A percentile compares a stretch with the other conserved stretches of the same genome.
Conservation (phyloP, 1,140 invertebrate genomes). For the Musca domestica region DNA sequence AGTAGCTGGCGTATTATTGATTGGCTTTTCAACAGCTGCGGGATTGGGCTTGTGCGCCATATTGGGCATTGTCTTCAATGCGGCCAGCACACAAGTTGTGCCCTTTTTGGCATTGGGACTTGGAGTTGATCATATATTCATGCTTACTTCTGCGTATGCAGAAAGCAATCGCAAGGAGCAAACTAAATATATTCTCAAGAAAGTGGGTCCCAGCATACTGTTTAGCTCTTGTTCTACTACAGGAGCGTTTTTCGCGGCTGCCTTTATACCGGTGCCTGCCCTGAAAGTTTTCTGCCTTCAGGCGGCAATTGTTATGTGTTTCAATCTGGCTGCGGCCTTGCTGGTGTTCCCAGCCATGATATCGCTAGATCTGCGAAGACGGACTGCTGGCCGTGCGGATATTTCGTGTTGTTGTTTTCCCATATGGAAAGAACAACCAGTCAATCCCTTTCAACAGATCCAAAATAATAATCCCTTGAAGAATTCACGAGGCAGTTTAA, state of each 20-base stretch:
- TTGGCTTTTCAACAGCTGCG: slow-evolving; percentile 81
- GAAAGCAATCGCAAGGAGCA: slow-evolving; percentile 61
- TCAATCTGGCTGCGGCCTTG: slow-evolving; percentile 83
- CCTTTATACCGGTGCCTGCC: slow-evolving; percentile 92
- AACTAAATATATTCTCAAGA: slow-evolving; percentile 81
- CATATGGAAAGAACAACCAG: slow-evolving; percentile 55
- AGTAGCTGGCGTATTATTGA: slow-evolving; percentile 81
- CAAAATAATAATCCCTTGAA: slow-evolving; percentile 53
- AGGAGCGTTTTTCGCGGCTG: slow-evolving; percentile 80
- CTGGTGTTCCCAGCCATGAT: slow-evolving; percentile 93
- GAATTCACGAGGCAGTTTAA: background rate
- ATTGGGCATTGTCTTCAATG: slow-evolving; percentile 92
- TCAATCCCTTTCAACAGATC: slow-evolving; percentile 31
- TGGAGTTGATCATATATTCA: slow-evolving; percentile 92
- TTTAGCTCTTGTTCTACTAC: slow-evolving; percentile 83
- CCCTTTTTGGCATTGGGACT: slow-evolving; percentile 91
- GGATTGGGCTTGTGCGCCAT: slow-evolving; percentile 92
- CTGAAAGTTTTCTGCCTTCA: slow-evolving; percentile 85
- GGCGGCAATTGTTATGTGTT: slow-evolving; percentile 83
- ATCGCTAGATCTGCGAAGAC: slow-evolving; percentile 80
- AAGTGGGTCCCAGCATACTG: slow-evolving; percentile 80
- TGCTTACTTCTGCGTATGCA: slow-evolving; percentile 83
- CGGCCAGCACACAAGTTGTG: slow-evolving; percentile 93
- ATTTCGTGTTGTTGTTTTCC: slow-evolving; percentile 77
- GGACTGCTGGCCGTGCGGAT: slow-evolving; percentile 73